phyloP scores from a whole-genome alignment of 2,113 vertebrate genomes.

The Plecturocebus donacophilus region DNA sequence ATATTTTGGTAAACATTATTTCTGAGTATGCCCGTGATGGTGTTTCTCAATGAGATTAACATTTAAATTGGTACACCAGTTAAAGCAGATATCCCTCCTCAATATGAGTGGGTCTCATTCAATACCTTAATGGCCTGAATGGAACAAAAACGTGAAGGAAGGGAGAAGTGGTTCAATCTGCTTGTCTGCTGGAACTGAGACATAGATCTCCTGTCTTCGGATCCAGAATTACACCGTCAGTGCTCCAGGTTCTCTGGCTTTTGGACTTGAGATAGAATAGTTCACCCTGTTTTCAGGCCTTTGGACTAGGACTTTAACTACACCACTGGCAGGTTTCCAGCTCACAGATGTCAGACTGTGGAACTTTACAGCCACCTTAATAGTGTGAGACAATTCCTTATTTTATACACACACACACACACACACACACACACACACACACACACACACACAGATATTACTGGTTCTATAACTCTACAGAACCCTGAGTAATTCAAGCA shows the following conservation, averaged over 20 bases:
- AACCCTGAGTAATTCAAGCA: background rate
- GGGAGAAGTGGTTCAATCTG: background rate
- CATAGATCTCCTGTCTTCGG: background rate
- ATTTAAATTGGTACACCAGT: background rate
- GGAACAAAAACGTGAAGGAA: background rate
- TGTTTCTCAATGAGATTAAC: background rate
- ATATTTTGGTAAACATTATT: background rate
- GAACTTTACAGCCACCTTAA: background rate
- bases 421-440: too few relatives aligned
- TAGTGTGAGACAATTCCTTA: background rate
- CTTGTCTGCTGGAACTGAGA: background rate
- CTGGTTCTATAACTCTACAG: background rate
- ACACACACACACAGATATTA: background rate
- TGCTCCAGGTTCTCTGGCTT: background rate
- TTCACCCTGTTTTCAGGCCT: too few relatives aligned
- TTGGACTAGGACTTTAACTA: background rate
- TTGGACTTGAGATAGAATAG: background rate
- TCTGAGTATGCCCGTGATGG: background rate
- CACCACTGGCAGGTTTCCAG: background rate
- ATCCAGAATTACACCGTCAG: background rate
- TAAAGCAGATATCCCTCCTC: background rate
- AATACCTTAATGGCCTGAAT: background rate
- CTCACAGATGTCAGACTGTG: background rate
- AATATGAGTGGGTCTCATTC: background rate
- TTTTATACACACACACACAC: too few relatives aligned